Evolutionary conservation across 2,888 invertebrate genomes (phyloP).

Genomic region (Chaitophorus viminalis): DNA sequence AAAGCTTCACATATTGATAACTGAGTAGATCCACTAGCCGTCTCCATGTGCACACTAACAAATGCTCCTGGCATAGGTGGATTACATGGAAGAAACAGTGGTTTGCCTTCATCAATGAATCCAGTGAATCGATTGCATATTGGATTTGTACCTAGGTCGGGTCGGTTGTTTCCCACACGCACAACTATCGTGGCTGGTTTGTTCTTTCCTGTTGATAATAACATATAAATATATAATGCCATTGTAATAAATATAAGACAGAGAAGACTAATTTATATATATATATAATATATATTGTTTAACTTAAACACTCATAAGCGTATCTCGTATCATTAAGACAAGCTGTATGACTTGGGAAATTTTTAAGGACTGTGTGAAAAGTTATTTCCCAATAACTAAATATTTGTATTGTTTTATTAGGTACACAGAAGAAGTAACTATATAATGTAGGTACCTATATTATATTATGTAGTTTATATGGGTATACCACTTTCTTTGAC

Average conservation of each 20-base stretch:
- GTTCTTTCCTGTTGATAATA: slow-evolving; percentile 73
- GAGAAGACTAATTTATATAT: neutral
- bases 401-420: slow-evolving; percentile 56
- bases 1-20: slow-evolving; percentile 93
- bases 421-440: slow-evolving; percentile 13
- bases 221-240: neutral
- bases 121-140: slow-evolving; percentile 92
- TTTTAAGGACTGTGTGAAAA: slow-evolving; percentile 48
- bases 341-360: slow-evolving; percentile 33
- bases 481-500: slow-evolving; percentile 56
- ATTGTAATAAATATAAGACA: neutral
- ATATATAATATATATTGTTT: neutral
- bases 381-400: slow-evolving; percentile 29
- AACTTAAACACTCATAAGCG: slow-evolving; percentile 16
- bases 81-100: slow-evolving; percentile 90
- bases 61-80: slow-evolving; percentile 96
- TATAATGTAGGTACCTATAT: slow-evolving; percentile 15
- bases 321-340: slow-evolving; percentile 32
- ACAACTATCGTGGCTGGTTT: slow-evolving; percentile 88
- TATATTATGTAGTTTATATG: slow-evolving; percentile 3
- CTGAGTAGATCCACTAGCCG: slow-evolving; percentile 75
- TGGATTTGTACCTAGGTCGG: slow-evolving; percentile 90
- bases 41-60: slow-evolving; percentile 90
- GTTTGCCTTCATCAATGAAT: slow-evolving; percentile 87
- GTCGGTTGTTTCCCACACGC: slow-evolving; percentile 90